phyloP scores from a whole-genome alignment of 2,888 invertebrate species.

The Cheilosia vernalis region DNA sequence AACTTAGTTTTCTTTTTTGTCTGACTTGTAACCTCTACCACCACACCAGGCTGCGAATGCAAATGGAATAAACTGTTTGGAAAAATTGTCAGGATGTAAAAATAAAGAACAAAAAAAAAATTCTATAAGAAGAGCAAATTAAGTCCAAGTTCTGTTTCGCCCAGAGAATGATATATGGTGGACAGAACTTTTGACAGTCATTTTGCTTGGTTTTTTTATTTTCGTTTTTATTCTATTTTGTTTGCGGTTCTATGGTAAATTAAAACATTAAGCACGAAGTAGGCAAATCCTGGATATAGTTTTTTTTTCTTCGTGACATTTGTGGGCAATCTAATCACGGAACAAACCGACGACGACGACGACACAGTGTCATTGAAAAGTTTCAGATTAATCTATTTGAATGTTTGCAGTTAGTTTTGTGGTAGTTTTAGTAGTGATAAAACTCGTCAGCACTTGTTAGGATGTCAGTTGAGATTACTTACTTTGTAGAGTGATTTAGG shows the following conservation, averaged over 20 bases:
- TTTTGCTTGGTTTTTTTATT: constrained; percentile 26
- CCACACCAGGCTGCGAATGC: constrained; percentile 31
- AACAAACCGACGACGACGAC: constrained; percentile 26
- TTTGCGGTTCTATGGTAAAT: constrained; percentile 44
- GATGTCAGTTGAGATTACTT: not conserved
- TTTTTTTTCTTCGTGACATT: constrained; percentile 41
- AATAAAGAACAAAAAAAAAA: constrained; percentile 40
- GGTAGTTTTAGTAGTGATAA: constrained; percentile 34
- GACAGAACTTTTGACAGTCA: constrained; percentile 68
- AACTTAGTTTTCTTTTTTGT: constrained; percentile 49
- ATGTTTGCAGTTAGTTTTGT: constrained; percentile 39
- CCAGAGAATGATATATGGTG: constrained; percentile 69
- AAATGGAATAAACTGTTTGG: constrained; percentile 68
- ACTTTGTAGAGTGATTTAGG: not conserved
- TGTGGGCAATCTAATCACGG: constrained; percentile 53
- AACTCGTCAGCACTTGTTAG: constrained; percentile 24
- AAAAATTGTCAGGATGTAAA: constrained; percentile 31
- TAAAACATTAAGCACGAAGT: constrained; percentile 61
- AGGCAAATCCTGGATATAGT: not conserved
- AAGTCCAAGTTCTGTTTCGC: constrained; percentile 59
- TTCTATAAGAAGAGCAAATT: constrained; percentile 40
- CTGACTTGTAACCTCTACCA: constrained; percentile 5
- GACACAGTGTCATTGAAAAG: constrained; percentile 59
- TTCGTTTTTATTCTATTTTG: not conserved
- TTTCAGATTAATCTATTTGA: constrained; percentile 53